Percentiles rank a stretch among this genome's conserved stretches.
Evolutionary conservation across 1,140 invertebrate genomes (phyloP).

Genomic region (Aphidius ervi): DNA sequence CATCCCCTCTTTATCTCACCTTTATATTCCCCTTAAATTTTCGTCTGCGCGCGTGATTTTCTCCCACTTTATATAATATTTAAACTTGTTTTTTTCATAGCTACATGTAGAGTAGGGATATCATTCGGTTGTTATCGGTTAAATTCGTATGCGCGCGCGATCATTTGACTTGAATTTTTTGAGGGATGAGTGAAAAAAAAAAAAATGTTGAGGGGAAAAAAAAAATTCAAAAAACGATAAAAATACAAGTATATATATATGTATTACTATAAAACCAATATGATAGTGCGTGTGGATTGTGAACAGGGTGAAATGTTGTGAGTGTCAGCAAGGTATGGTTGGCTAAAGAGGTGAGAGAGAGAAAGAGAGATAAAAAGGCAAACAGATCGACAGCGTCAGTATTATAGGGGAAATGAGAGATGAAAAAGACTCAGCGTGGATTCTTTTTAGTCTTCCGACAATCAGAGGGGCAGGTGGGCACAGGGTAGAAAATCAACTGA

Average conservation of each 20-base stretch:
- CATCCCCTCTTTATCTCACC: slow-evolving; percentile 7
- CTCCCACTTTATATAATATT: too few species aligned
- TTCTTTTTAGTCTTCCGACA: slow-evolving; percentile 4
- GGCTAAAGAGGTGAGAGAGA: slow-evolving; percentile 20
- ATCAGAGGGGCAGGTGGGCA: slow-evolving; percentile 2
- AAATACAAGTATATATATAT: too few species aligned
- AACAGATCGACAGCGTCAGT: slow-evolving; percentile 2
- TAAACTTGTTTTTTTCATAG: too few species aligned
- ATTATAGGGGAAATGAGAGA: not conserved
- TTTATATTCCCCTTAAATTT: slow-evolving; percentile 2
- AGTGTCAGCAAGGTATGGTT: slow-evolving; percentile 21
- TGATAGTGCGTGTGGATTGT: slow-evolving; percentile 6
- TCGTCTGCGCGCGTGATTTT: slow-evolving; percentile 10
- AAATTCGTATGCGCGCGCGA: too few species aligned
- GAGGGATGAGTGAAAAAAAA: too few species aligned
- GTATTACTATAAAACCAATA: slow-evolving; percentile 6
- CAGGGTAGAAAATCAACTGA: not conserved
- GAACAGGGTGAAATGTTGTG: slow-evolving; percentile 20
- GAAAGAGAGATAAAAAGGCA: slow-evolving; percentile 13
- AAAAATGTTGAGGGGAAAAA: too few species aligned
- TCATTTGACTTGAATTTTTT: too few species aligned
- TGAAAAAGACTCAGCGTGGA: not conserved
- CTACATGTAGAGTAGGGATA: too few species aligned
- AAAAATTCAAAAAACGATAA: too few species aligned
- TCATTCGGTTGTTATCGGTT: too few species aligned